A percentile compares a stretch with the other conserved stretches of the same genome.
phyloP scores from a whole-genome alignment of 2,888 invertebrate species.

The Halictus quadricinctus region DNA sequence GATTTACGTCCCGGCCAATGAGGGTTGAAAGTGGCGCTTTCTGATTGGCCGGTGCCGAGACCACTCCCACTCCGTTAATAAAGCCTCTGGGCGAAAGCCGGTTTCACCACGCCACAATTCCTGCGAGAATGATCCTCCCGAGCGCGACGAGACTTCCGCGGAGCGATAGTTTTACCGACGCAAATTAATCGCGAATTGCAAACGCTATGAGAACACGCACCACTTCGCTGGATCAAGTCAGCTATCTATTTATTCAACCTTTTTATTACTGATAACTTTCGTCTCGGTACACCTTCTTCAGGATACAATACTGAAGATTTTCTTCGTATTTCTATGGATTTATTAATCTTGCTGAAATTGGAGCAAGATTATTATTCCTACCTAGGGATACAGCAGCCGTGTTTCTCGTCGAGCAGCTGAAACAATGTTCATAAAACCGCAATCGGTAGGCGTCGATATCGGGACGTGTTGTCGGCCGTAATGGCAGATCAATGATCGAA shows the following conservation, averaged over 20 bases:
- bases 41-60: constrained; percentile 77
- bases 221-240: neutral
- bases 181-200: neutral
- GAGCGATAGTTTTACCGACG: neutral
- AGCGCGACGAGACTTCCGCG: too few species aligned
- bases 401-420: neutral
- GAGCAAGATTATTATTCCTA: neutral
- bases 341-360: neutral
- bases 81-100: constrained; percentile 68
- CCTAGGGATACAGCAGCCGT: neutral
- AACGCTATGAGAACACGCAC: neutral
- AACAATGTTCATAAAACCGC: neutral
- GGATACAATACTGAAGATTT: neutral
- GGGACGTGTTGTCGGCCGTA: too few species aligned
- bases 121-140: neutral
- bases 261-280: neutral
- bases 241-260: neutral
- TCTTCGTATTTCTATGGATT: neutral
- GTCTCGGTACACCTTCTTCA: neutral
- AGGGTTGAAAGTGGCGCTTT: constrained; percentile 76
- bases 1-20: constrained; percentile 81
- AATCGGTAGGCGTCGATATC: neutral
- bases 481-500: neutral
- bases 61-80: constrained; percentile 80
- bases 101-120: constrained; percentile 69